These are phyloP conservation scores for Beroe forskalii DNA, from an alignment of 37 sponge, comb jelly and placozoan genomes.

Conservation along the genomic window DNA sequence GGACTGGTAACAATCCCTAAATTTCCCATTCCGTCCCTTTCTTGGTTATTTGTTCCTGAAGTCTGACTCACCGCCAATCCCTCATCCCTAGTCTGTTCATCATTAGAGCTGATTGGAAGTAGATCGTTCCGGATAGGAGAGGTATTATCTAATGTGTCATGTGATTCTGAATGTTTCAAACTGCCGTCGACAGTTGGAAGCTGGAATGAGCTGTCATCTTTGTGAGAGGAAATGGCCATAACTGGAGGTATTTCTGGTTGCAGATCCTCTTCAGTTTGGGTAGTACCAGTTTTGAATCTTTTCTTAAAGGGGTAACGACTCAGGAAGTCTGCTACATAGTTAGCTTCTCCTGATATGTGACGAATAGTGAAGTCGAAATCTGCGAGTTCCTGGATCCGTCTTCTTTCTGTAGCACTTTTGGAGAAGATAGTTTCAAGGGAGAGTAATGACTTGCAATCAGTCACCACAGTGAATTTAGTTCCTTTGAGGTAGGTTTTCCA, in stretches of 20 bases:
- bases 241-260: no score
- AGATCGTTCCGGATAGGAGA: no score
- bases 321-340: not conserved
- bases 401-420: not conserved
- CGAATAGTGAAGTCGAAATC: not conserved
- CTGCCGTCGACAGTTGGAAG: no score
- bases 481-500: not conserved
- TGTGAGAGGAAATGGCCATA: no score
- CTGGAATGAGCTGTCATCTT: not conserved
- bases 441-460: not conserved
- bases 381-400: not conserved
- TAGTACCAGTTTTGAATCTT: not conserved
- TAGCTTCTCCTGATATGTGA: not conserved
- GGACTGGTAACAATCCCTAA: no score
- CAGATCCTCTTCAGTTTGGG: not conserved
- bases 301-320: not conserved
- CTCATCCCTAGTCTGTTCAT: no score
- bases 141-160: no score
- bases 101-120: no score
- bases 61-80: no score
- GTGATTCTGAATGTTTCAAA: no score
- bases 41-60: no score
- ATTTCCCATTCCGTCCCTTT: no score
- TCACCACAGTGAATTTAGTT: not conserved
- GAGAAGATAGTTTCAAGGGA: not conserved